Conservation (phyloP, 2,888 invertebrate species). For the Orthosia cruda region DNA sequence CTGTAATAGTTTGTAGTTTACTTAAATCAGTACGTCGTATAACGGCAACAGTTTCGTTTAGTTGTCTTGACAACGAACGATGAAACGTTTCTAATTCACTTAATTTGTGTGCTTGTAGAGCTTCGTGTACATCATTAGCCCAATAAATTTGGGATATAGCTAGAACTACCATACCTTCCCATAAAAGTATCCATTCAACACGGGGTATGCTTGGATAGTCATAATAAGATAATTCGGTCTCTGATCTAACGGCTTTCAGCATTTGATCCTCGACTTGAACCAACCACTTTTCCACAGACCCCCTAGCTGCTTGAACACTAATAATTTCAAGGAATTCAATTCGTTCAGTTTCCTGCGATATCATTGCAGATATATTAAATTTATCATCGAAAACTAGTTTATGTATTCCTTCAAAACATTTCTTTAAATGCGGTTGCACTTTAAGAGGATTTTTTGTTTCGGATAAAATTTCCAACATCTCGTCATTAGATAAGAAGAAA, state of each 20-base stretch:
- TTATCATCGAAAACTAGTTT: slow-evolving; percentile 94
- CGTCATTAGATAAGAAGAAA: slow-evolving; percentile 98
- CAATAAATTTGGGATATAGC: slow-evolving; percentile 96
- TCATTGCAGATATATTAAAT: slow-evolving; percentile 95
- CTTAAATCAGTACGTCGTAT: slow-evolving; percentile 94
- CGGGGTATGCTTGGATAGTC: slow-evolving; percentile 92
- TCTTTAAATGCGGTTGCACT: slow-evolving; percentile 96
- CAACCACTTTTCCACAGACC: slow-evolving; percentile 97
- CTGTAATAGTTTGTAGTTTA: slow-evolving; percentile 94
- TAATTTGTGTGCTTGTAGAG: slow-evolving; percentile 92
- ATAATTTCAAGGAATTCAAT: slow-evolving; percentile 92
- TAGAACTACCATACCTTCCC: slow-evolving; percentile 96
- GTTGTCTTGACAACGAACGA: slow-evolving; percentile 91
- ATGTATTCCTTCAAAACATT: slow-evolving; percentile 97
- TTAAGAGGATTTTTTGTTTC: slow-evolving; percentile 97
- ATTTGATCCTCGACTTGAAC: slow-evolving; percentile 96
- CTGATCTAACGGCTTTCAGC: slow-evolving; percentile 94
- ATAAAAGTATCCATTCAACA: slow-evolving; percentile 94
- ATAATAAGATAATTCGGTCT: slow-evolving; percentile 93
- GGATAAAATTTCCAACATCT: slow-evolving; percentile 97
- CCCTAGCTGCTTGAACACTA: slow-evolving; percentile 94
- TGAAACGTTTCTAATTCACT: slow-evolving; percentile 92
- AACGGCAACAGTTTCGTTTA: slow-evolving; percentile 94
- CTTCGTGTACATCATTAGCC: slow-evolving; percentile 95
- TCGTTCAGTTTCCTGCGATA: slow-evolving; percentile 95